Evolutionary conservation across 2,113 vertebrate species (phyloP).

Genomic region (Acanthochromis polyacanthus): DNA sequence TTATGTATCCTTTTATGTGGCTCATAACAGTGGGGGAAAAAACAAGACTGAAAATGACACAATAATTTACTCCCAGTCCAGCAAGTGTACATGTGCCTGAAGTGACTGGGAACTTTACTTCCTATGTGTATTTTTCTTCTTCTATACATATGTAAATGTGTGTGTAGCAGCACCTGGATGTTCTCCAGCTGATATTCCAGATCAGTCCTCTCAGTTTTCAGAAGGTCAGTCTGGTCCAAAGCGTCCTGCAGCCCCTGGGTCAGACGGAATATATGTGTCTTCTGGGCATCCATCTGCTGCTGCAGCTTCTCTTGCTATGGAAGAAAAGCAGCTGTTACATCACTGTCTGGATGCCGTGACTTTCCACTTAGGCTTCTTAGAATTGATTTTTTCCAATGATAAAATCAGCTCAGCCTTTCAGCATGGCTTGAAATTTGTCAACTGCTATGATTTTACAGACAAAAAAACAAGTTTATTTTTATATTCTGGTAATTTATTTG

Average conservation of each 20-base stretch:
- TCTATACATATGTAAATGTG: constrained; percentile 6
- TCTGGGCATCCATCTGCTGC: constrained; percentile 98
- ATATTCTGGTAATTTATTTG: not conserved
- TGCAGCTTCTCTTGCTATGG: constrained; percentile 96
- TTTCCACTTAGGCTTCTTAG: constrained; percentile 4
- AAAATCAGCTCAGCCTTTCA: not conserved
- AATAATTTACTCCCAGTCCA: constrained; percentile 10
- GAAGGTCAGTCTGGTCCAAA: constrained; percentile 94
- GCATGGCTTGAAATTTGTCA: constrained; percentile 7
- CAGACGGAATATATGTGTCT: constrained; percentile 96
- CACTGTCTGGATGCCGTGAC: not conserved
- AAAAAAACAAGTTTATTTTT: not conserved
- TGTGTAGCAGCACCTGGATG: constrained; percentile 91
- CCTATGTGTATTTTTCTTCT: not conserved
- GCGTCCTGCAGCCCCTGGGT: constrained; percentile 99
- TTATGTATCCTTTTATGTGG: not conserved
- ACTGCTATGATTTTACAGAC: not conserved
- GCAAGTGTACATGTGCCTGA: not conserved
- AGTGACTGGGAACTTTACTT: not conserved
- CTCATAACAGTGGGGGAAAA: constrained; percentile 29
- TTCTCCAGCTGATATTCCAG: constrained; percentile 98
- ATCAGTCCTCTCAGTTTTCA: constrained; percentile 97
- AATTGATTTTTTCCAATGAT: not conserved
- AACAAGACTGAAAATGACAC: constrained; percentile 33
- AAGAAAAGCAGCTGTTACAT: constrained; percentile 29